These are phyloP conservation scores for Melipona beecheii DNA, from an alignment of 2,888 invertebrate genomes.

Conservation along the genomic window DNA sequence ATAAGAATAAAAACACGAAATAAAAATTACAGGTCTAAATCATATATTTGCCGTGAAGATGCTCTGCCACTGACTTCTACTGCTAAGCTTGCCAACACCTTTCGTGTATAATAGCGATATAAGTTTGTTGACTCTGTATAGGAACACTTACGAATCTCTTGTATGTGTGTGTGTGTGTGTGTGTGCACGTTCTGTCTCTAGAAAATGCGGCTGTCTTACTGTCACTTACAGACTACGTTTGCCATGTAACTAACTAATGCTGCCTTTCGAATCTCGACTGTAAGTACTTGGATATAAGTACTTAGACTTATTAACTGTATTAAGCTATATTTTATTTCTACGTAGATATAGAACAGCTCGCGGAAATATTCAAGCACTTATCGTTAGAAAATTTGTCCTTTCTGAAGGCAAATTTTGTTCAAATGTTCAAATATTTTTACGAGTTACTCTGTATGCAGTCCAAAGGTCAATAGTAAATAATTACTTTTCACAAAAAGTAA, in stretches of 20 bases:
- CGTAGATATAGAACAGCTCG: too few species aligned
- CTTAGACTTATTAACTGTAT: too few species aligned
- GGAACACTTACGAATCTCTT: constrained; percentile 46
- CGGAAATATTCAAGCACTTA: too few species aligned
- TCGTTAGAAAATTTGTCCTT: too few species aligned
- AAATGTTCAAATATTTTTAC: too few species aligned
- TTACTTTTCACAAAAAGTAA: too few species aligned
- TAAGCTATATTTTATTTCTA: too few species aligned
- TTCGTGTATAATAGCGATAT: constrained; percentile 66
- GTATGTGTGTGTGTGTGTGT: constrained; percentile 18
- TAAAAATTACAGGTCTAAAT: constrained; percentile 76
- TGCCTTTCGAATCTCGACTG: background rate
- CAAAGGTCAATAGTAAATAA: too few species aligned
- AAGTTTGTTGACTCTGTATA: constrained; percentile 45
- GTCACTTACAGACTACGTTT: constrained; percentile 54
- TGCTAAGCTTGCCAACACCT: constrained; percentile 62
- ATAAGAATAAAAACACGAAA: constrained; percentile 59
- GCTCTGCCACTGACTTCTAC: constrained; percentile 74
- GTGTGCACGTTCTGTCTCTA: constrained; percentile 26
- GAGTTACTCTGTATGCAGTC: too few species aligned
- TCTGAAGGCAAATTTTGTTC: too few species aligned
- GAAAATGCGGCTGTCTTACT: constrained; percentile 55
- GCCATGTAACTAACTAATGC: constrained; percentile 44
- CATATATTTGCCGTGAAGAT: constrained; percentile 74
- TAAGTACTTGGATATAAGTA: background rate